Evolutionary conservation across 1,140 invertebrate species (phyloP), one percentile per base, ranked within the genome.

Genomic region (Lutraria rhynchaena): DNA sequence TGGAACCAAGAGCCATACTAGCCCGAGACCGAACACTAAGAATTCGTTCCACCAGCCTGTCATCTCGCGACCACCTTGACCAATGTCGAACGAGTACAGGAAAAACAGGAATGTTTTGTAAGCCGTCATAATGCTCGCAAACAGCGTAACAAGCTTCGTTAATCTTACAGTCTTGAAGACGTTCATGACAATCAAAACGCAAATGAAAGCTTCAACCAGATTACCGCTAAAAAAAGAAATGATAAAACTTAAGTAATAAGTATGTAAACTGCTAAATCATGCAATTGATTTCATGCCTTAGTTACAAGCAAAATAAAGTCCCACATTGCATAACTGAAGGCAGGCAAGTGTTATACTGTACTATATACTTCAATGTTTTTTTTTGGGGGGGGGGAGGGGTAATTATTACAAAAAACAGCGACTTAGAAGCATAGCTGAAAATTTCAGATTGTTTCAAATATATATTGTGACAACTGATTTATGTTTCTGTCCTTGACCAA

Each of bases 71-170:
- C 71, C 71, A 19, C 71, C 71, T 58, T 41, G 19, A 3, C 71
- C 71, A 1, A 57, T 22, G 19, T 74, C 71, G 17, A 74, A 24
- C 1, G 71, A 74, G 71, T 74, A 74, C 5, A 74, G 3, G 27
- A 35, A 55, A 37, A 74, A 74, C 7, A 74, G 15, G 15, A 74
- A 37, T 5, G 71, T 74, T 24, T 74, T 74, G 51, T 57, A 74
- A 9, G 17, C 31, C n/a, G 53, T 60, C 71, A 74, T 74, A 4
- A 74, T 37, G 37, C 71, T 44, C 0, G 60, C 55, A 7, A 58
- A 7, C 17, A 74, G 55, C 22, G 55, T 57, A 7, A 74, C 37
- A n/a, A 74, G 33, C 55, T 74, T 74, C 0, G 9, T 60, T 7
- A 74, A 22, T 2, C 53, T 35, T 3, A 74, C 71, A 29, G 71